These are phyloP conservation scores for Calephelis perditalis DNA, from an alignment of 2,888 invertebrate species.

Conservation along the genomic window DNA sequence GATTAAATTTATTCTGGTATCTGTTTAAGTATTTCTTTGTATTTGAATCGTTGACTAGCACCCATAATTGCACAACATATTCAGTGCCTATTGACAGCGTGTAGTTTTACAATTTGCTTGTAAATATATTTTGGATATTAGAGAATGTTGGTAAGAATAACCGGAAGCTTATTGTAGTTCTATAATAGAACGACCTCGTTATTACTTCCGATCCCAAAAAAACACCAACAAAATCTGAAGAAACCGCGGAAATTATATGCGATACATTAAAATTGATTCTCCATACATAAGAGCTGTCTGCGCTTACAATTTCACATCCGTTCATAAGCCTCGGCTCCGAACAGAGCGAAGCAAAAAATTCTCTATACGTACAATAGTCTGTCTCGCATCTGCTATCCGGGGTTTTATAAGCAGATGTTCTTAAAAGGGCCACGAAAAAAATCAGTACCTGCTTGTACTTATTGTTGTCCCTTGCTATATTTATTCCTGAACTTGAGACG, in stretches of 20 bases:
- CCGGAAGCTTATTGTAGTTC: not conserved
- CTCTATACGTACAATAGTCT: slow-evolving; percentile 44
- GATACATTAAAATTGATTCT: slow-evolving; percentile 56
- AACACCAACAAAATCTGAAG: slow-evolving; percentile 37
- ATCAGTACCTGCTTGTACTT: slow-evolving; percentile 57
- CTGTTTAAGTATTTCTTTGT: too few species aligned
- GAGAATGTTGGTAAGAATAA: not conserved
- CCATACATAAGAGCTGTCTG: slow-evolving; percentile 28
- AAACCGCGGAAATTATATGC: slow-evolving; percentile 45
- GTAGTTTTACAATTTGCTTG: too few species aligned
- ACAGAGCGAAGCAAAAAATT: slow-evolving; percentile 41
- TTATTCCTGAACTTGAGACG: slow-evolving; percentile 53
- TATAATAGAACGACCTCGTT: slow-evolving; percentile 25
- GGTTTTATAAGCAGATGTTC: slow-evolving; percentile 56
- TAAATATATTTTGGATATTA: too few species aligned
- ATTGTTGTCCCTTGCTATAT: slow-evolving; percentile 39
- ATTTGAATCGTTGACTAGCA: too few species aligned
- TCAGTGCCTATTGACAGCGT: too few species aligned
- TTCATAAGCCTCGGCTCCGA: slow-evolving; percentile 21
- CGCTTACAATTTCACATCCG: slow-evolving; percentile 32
- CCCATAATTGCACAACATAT: too few species aligned
- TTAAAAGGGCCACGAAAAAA: slow-evolving; percentile 46
- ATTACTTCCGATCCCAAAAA: slow-evolving; percentile 29
- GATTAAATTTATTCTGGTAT: too few species aligned
- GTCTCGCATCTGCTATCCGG: slow-evolving; percentile 64